Conservation (phyloP, 2,113 vertebrate species). For the Agapornis roseicollis region DNA sequence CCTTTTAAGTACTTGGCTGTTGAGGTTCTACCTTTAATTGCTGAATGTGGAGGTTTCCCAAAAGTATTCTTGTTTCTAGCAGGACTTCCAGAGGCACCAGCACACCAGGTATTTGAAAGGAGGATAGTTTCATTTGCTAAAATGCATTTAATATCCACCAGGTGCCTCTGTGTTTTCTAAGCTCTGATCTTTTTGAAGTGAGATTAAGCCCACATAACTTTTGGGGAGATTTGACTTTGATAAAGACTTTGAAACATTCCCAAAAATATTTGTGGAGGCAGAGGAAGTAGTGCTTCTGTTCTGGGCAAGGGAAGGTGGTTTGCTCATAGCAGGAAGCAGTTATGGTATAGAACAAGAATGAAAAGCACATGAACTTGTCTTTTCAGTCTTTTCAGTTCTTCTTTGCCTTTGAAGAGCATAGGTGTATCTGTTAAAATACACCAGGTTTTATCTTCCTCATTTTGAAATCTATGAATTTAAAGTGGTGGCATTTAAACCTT, state of each 20-base stretch:
- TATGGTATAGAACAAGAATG: not conserved
- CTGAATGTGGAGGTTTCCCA: not conserved
- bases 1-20: not conserved
- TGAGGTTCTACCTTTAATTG: not conserved
- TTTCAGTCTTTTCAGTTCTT: not conserved
- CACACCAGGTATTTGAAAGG: not conserved
- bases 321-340: not conserved
- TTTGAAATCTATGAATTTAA: not conserved
- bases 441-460: not conserved
- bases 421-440: not conserved
- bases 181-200: not conserved
- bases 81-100: not conserved
- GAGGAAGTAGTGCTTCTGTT: not conserved
- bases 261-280: not conserved
- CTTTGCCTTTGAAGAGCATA: not conserved
- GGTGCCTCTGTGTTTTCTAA: not conserved
- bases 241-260: not conserved
- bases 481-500: not conserved
- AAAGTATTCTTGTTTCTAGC: not conserved
- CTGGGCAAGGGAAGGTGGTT: not conserved
- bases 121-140: not conserved
- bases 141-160: not conserved
- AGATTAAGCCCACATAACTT: not conserved
- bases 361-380: not conserved
- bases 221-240: not conserved